Base-by-base conservation (phyloP, 2,113 vertebrate species). In the Corythoichthys haematopterus region DNA sequence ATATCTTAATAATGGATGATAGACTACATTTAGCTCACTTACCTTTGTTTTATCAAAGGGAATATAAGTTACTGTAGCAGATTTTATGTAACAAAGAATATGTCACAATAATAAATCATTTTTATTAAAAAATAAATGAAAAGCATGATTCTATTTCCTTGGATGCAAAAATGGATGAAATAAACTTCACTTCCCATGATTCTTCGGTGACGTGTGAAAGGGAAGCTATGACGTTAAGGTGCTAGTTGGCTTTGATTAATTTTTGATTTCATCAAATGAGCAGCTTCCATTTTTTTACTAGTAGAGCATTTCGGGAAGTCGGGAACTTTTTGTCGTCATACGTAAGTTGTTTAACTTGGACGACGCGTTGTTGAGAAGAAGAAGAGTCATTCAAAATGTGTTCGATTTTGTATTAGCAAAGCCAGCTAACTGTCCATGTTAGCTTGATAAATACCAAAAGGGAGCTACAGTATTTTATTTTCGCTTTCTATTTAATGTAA, bases 81-180 rank as follows among this genome's bases (percentile, higher is more conserved):
- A 94, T 94, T 96, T 95, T 94, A 93, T 95, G 93, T 95, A 95
- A 94, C 86, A 92, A 94, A 94, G 76, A 86, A 92, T 93, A 89
- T 84, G 86, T 94, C 92, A 92, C 93, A 93, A 93, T 91, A 94
- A 94, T 94, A 94, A 94, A 94, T 92, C 89, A 87, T 95, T 96
- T 95, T 92, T 96, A 93, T 91, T 88, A 92, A 93, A 92, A 83
- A 76, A 90, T 43, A 43, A 43, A 43, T 43, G 20, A 79, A 77
- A 85, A 84, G 90, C 92, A 91, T 91, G 55, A 36, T 57, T 36
- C 35, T 36, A 36, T 57, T 33, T 35, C 35, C 16, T 0, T 6
- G 12, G 35, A 6, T 57, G 5, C 33, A 15, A 13, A 55, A 52
- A 15, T 36, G 1, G 4, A 33, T 11, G 37, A 11, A n/a, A n/a